phyloP scores from a whole-genome alignment of 1,140 invertebrate genomes.

The Lethrus apterus region DNA sequence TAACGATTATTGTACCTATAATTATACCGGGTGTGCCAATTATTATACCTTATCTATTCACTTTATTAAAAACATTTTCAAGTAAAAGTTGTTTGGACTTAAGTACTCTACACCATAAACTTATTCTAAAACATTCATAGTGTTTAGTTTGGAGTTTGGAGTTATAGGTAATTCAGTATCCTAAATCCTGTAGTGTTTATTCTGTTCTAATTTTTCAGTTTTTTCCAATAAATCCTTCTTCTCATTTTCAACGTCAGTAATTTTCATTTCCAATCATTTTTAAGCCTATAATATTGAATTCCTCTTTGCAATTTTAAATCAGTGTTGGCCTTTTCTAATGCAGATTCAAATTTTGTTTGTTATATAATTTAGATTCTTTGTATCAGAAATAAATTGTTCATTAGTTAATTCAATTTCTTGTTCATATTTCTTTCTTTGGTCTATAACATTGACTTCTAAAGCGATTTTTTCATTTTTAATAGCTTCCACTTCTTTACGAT shows the following conservation, averaged over 20 bases:
- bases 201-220: constrained; percentile 11
- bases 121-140: too few relatives aligned
- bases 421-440: constrained; percentile 11
- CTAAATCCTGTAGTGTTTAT: too few relatives aligned
- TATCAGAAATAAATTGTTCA: constrained; percentile 8
- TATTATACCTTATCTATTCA: too few relatives aligned
- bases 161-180: too few relatives aligned
- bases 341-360: constrained; percentile 4
- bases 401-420: constrained; percentile 2
- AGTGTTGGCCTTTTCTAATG: not conserved
- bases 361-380: constrained; percentile 6
- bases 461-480: constrained; percentile 9
- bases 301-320: constrained; percentile 12
- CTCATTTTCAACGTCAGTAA: constrained; percentile 11
- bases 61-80: too few relatives aligned
- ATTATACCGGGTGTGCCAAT: too few relatives aligned
- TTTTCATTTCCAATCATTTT: not conserved
- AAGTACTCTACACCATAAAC: too few relatives aligned
- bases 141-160: too few relatives aligned
- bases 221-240: constrained; percentile 14
- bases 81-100: too few relatives aligned
- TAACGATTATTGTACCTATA: too few relatives aligned
- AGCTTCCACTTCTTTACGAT: constrained; percentile 1
- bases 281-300: constrained; percentile 9
- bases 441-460: constrained; percentile 13